These are phyloP conservation scores for Monopis laevigella DNA, from an alignment of 2,888 invertebrate species.

Conservation along the genomic window DNA sequence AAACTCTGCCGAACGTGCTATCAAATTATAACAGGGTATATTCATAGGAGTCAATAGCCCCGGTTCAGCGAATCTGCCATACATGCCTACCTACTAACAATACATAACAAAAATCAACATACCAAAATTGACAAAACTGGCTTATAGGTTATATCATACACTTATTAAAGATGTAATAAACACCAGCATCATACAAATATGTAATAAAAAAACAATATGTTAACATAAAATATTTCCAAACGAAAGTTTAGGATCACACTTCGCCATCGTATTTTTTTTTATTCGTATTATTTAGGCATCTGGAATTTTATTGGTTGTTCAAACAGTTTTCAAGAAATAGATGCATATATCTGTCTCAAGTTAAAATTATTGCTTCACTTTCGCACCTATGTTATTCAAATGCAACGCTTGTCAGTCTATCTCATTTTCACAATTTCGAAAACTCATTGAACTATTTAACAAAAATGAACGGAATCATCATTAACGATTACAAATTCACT, in stretches of 20 bases:
- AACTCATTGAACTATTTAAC: no score
- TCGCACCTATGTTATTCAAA: background rate
- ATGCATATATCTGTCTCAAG: conserved; percentile 4
- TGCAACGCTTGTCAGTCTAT: conserved; percentile 1
- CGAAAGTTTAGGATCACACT: conserved; percentile 2
- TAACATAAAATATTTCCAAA: background rate
- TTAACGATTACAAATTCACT: no score
- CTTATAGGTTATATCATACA: no score
- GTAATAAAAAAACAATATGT: background rate
- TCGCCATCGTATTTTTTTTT: conserved; percentile 2
- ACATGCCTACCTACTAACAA: conserved; percentile 45
- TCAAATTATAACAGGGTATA: no score
- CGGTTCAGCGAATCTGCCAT: conserved; percentile 38
- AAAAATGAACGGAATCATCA: no score
- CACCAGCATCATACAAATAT: background rate
- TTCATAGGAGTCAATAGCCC: conserved; percentile 39
- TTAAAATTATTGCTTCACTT: background rate
- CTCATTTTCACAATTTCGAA: no score
- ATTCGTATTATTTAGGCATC: no score
- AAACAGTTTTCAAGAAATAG: background rate
- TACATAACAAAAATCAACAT: no score
- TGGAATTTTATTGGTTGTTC: conserved; percentile 5
- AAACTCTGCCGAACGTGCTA: no score
- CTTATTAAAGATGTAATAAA: no score
- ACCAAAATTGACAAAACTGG: no score